Evolutionary conservation across 2,113 vertebrate genomes (phyloP), one percentile per base, ranked within the genome.

Genomic region (Pica pica): DNA sequence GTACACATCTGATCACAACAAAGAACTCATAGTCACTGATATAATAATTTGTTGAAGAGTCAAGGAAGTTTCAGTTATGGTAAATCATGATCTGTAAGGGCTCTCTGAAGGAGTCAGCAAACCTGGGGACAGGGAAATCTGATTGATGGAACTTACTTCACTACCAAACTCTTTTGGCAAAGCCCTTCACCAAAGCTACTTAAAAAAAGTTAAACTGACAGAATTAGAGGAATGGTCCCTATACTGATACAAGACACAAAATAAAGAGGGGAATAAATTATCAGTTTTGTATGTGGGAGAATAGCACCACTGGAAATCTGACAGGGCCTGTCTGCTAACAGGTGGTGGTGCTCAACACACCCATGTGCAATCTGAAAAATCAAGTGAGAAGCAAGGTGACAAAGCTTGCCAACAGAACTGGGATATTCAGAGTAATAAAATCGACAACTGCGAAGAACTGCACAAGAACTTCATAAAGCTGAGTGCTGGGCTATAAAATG

Each of bases 131-230:
- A 61, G 10, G 64, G 31, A 65, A 74, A 57, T 46, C 11, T 33
- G 57, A 67, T 0, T 35, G 31, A 87, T 4, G 0, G 37, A 71
- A 82, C 16, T 30, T 8, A 56, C 9, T 37, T 26, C 1, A 1
- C 46, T 20, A 63, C 3, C 16, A 47, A 59, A 78, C 63, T 65
- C 20, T 57, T 91, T 3, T 42, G 46, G 42, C 13, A 31, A 87
- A 81, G 55, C 27, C 52, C 35, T 59, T 82, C 50, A 42, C 18
- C 47, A 70, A 7, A 37, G 42, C 17, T 37, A 61, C 47, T 84
- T 37, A 16, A 24, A 56, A 63, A 50, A 80, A 42, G 2, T 35
- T 64, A 31, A 80, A 59, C 30, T 23, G 39, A 53, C 50, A 35
- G 35, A 49, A 71, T 67, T 71, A 69, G 8, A 70, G 20, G 31